These are phyloP conservation scores for Murina feae DNA, from an alignment of 2,113 vertebrate species.

Conservation along the genomic window DNA sequence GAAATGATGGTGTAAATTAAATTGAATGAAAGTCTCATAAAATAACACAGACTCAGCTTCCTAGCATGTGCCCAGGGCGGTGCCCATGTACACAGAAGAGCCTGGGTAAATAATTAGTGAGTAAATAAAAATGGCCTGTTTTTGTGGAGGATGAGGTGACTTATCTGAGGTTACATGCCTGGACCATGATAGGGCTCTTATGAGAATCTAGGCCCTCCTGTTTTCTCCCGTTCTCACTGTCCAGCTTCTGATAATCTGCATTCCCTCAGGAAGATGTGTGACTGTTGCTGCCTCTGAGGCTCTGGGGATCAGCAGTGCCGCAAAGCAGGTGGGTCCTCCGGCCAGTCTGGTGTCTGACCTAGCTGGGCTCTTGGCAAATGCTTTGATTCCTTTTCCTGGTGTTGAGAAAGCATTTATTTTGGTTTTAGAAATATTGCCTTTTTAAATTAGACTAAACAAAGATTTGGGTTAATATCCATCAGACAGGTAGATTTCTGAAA, in stretches of 20 bases:
- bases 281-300: background rate
- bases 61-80: background rate
- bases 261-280: background rate
- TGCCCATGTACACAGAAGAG: fast-evolving
- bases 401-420: slow-evolving; percentile 31
- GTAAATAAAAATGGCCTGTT: background rate
- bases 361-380: background rate
- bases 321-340: background rate
- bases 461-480: background rate
- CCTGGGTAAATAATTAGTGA: background rate
- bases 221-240: background rate
- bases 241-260: background rate
- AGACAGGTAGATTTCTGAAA: background rate
- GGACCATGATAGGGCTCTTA: background rate
- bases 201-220: background rate
- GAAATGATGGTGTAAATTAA: background rate
- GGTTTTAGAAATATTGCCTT: background rate
- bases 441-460: slow-evolving; percentile 26
- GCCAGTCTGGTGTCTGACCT: background rate
- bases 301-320: background rate
- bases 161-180: background rate
- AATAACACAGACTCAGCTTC: background rate
- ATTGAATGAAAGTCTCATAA: background rate
- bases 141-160: background rate
- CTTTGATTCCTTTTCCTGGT: slow-evolving; percentile 13